A percentile compares a stretch with the other conserved stretches of the same genome.
Evolutionary conservation across 2,113 vertebrate species (phyloP).

Genomic region (Channa maculata): DNA sequence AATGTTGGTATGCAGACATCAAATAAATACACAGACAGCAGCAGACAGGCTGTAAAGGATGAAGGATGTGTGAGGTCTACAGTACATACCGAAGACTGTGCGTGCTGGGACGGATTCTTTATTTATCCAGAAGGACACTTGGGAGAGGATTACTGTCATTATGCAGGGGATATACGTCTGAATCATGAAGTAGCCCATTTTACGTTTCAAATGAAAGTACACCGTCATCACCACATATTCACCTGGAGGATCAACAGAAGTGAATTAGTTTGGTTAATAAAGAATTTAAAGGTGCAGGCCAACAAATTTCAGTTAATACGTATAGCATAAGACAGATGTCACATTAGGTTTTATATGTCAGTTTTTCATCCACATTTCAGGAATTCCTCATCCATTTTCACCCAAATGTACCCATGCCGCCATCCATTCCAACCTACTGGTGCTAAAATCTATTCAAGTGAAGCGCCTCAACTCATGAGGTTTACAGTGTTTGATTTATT

Average conservation of each 20-base stretch:
- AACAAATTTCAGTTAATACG: constrained; percentile 34
- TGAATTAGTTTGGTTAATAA: constrained; percentile 36
- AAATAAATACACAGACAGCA: constrained; percentile 31
- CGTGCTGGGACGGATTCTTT: constrained; percentile 98
- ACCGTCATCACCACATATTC: constrained; percentile 99
- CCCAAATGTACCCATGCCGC: background rate
- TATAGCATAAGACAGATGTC: constrained; percentile 14
- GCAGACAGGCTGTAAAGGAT: constrained; percentile 38
- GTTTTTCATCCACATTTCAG: background rate
- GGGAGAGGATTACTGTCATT: constrained; percentile 99
- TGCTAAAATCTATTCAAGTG: constrained; percentile 7
- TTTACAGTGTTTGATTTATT: constrained; percentile 27
- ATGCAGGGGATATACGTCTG: constrained; percentile 99
- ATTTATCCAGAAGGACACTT: constrained; percentile 99
- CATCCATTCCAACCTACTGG: background rate
- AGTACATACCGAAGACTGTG: constrained; percentile 94
- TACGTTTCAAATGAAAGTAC: constrained; percentile 95
- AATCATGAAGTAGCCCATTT: constrained; percentile 99
- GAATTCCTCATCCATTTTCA: constrained; percentile 14
- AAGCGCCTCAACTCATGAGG: constrained; percentile 16
- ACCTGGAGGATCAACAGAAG: constrained; percentile 83
- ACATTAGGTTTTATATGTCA: constrained; percentile 19
- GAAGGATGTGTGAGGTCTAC: constrained; percentile 66
- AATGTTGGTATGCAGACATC: constrained; percentile 31
- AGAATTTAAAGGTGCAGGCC: constrained; percentile 16